These are phyloP conservation scores for Alca torda DNA, from an alignment of 2,797 vertebrate genomes.

Conservation along the genomic window DNA sequence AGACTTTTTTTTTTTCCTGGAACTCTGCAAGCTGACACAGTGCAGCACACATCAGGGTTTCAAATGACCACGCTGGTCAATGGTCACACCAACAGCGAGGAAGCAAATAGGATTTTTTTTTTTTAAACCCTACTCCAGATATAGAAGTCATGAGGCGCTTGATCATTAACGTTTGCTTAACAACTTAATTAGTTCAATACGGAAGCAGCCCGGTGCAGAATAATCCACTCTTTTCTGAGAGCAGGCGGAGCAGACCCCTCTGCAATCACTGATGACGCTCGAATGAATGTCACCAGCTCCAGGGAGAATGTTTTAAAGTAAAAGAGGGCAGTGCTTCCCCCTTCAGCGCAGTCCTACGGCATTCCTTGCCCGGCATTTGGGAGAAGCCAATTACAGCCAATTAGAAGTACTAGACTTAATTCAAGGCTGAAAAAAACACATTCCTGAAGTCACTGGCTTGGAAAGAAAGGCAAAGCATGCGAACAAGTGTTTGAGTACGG, in stretches of 20 bases:
- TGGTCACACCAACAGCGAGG: not conserved
- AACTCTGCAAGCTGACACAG: not conserved
- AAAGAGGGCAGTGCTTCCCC: not conserved
- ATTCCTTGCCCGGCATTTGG: not conserved
- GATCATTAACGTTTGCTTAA: not conserved
- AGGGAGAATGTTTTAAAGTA: not conserved
- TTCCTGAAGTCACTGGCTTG: conserved; percentile 36
- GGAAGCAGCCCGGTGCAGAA: not conserved
- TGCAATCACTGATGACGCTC: not conserved
- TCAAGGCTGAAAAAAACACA: conserved; percentile 20
- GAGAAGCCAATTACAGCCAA: conserved; percentile 18
- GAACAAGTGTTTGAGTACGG: not conserved
- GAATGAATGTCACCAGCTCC: fast-evolving
- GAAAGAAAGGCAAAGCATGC: conserved; percentile 26
- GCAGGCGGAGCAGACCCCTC: not conserved
- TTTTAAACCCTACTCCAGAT: conserved; percentile 16
- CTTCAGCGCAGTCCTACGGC: not conserved
- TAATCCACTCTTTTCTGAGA: not conserved
- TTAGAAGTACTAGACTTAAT: conserved; percentile 46
- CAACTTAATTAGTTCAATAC: conserved; percentile 1
- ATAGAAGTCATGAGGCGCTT: conserved; percentile 10
- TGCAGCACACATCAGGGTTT: not conserved
- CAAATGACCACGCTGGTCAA: not conserved
- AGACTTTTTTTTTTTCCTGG: not conserved
- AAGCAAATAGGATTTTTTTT: conserved; percentile 18